phyloP scores from a whole-genome alignment of 2,888 invertebrate genomes.

The Eupelmus urozonus region DNA sequence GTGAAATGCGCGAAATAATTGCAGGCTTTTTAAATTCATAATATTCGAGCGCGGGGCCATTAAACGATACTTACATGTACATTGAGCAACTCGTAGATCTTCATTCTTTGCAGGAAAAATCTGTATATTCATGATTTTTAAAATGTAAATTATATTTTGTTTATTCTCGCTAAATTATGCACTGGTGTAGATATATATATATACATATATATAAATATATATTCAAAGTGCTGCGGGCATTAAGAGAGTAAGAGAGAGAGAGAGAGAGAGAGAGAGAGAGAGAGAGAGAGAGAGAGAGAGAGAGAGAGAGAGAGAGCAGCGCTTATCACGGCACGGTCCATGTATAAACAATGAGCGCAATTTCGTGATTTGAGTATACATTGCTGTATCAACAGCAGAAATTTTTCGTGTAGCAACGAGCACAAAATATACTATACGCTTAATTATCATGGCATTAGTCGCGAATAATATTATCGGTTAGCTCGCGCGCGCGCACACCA shows the following conservation, averaged over 20 bases:
- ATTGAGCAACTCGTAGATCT: too few relatives aligned
- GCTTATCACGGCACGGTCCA: constrained; percentile 19
- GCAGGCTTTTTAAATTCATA: too few relatives aligned
- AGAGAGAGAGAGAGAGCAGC: too few relatives aligned
- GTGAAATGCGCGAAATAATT: background rate
- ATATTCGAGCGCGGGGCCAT: too few relatives aligned
- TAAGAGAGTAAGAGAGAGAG: too few relatives aligned
- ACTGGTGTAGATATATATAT: too few relatives aligned
- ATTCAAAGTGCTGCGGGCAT: constrained; percentile 10
- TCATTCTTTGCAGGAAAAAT: background rate
- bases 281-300: too few relatives aligned
- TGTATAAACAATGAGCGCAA: constrained; percentile 31
- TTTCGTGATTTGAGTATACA: constrained; percentile 43
- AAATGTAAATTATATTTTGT: constrained; percentile 33
- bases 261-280: too few relatives aligned
- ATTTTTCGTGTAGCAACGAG: constrained; percentile 11
- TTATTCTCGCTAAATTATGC: constrained; percentile 13
- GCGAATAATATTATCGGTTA: constrained; percentile 46
- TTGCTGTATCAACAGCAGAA: constrained; percentile 36
- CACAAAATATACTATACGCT: constrained; percentile 9
- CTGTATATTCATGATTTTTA: background rate
- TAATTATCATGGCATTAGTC: constrained; percentile 43
- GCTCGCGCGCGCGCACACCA: constrained; percentile 23
- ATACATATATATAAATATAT: too few relatives aligned
- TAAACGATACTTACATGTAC: too few relatives aligned